A percentile compares a stretch with the other conserved stretches of the same genome.
Conservation (phyloP, 2,113 vertebrate genomes). For the Festucalex cinctus region DNA sequence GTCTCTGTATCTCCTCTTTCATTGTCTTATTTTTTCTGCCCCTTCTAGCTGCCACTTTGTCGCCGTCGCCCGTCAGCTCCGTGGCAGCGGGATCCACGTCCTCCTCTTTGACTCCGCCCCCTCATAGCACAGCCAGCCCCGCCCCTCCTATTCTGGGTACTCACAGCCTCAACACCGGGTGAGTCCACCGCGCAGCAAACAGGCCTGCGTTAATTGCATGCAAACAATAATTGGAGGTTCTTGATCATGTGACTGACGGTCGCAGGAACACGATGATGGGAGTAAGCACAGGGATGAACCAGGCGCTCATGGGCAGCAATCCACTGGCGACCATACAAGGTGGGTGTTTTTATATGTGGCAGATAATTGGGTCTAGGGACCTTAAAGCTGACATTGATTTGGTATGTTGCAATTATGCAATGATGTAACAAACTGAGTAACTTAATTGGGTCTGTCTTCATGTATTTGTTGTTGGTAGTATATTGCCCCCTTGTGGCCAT, state of each 20-base stretch:
- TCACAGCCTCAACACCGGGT: slow-evolving; percentile 80
- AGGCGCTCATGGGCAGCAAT: slow-evolving; percentile 83
- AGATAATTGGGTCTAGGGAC: no score
- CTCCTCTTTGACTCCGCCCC: slow-evolving; percentile 78
- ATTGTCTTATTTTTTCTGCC: neutral
- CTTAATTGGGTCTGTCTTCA: neutral
- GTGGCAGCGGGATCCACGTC: slow-evolving; percentile 73
- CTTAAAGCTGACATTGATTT: no score
- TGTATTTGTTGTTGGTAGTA: neutral
- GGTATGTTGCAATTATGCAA: no score
- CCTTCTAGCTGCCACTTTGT: slow-evolving; percentile 74
- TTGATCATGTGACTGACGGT: slow-evolving; percentile 20
- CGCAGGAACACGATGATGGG: slow-evolving; percentile 88
- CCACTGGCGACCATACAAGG: slow-evolving; percentile 92
- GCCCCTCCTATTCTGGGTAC: slow-evolving; percentile 74
- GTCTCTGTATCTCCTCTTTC: neutral
- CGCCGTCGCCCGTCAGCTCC: slow-evolving; percentile 78
- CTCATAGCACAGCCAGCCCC: slow-evolving; percentile 82
- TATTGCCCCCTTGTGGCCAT: slow-evolving; percentile 7
- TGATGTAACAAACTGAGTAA: no score
- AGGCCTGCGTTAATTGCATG: neutral
- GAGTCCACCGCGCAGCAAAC: slow-evolving; percentile 42
- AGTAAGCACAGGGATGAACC: slow-evolving; percentile 86
- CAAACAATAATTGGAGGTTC: neutral
- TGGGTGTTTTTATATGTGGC: slow-evolving; percentile 65